Evolutionary conservation across 1,140 invertebrate species (phyloP), one percentile per base, ranked within the genome.

Genomic region (Ectropis grisescens): DNA sequence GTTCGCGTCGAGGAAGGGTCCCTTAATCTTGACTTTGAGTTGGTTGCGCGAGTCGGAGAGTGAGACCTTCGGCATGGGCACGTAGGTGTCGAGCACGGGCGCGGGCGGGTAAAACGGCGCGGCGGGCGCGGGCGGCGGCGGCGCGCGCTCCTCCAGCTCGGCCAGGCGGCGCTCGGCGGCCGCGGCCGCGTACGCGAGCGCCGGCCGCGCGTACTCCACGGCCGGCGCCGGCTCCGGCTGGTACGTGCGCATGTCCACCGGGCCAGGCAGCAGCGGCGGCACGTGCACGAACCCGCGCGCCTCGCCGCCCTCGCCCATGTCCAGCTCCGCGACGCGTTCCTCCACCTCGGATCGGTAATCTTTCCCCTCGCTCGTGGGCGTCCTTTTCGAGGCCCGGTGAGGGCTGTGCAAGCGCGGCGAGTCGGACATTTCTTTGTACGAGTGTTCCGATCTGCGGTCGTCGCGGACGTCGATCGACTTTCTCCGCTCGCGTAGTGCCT

Each of bases 11-110:
- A 90, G 69, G 55, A 94, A 92, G 0, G 93, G 93, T 7, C 93
- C 93, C 70, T 95, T 95, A 41, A 95, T 95, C 72, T 96, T 96
- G 0, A 96, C 89, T 66, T 95, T 95, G 1, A 95, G 65, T 54
- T 94, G 93, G 76, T 94, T 94, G 10, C 92, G 80, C 0, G 91
- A 89, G 65, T 91, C 92, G 6, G 85, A 87, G 8, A 91, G 69
- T 1, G 89, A 89, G 1, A 89, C 87, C 52, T 92, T 92, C 2
- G 72, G 87, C 51, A 82, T 85, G 7, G 71, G 82, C 16, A 69
- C 81, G 39, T 83, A 79, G 10, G 81, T 66, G 46, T 86, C 67
- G 2, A n/a, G 6, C 10, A 2, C 6, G 24, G n/a, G 4, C 38
- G 65, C 85, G 6, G 66, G 64, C 13, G 84, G 76, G 38, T 86